Evolutionary conservation across 37 sponge, comb jelly and placozoan genomes (phyloP).

Genomic region (Hormiphora californensis): DNA sequence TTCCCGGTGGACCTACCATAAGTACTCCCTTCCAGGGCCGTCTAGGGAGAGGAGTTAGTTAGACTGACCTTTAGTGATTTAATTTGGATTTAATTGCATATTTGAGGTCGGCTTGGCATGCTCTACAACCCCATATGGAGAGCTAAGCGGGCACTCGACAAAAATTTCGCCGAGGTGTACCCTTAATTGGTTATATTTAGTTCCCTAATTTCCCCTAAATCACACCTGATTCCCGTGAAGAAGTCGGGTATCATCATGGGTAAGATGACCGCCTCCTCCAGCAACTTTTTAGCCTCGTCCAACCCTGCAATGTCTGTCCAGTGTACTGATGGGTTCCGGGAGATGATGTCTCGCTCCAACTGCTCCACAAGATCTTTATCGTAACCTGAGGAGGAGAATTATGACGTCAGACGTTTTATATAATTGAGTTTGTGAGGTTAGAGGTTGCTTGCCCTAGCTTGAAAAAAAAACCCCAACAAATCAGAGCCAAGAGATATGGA

Average conservation of each 20-base stretch:
- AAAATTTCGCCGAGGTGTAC: no score
- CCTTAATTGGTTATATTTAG: no score
- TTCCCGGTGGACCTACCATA: constrained; percentile 94
- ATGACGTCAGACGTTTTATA: neutral
- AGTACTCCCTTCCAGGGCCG: constrained; percentile 87
- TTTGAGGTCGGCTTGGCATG: neutral
- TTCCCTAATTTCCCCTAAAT: neutral
- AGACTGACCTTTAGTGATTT: neutral
- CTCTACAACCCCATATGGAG: neutral
- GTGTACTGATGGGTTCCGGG: constrained; percentile 78
- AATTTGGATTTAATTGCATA: neutral
- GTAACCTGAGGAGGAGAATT: constrained; percentile 67
- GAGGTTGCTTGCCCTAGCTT: neutral
- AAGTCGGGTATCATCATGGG: constrained; percentile 96
- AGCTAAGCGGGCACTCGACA: no score
- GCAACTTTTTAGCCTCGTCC: constrained; percentile 84
- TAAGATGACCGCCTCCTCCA: constrained; percentile 95
- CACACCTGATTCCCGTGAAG: constrained; percentile 81
- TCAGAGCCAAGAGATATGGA: neutral
- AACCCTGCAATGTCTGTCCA: constrained; percentile 96
- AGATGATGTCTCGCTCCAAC: constrained; percentile 89
- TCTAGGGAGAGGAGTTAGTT: constrained; percentile 10
- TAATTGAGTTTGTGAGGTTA: neutral
- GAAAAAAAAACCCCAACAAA: neutral
- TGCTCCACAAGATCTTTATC: constrained; percentile 91